Evolutionary conservation across 2,113 vertebrate species (phyloP), one percentile per base, ranked within the genome.

Genomic region (Halichoeres trimaculatus): DNA sequence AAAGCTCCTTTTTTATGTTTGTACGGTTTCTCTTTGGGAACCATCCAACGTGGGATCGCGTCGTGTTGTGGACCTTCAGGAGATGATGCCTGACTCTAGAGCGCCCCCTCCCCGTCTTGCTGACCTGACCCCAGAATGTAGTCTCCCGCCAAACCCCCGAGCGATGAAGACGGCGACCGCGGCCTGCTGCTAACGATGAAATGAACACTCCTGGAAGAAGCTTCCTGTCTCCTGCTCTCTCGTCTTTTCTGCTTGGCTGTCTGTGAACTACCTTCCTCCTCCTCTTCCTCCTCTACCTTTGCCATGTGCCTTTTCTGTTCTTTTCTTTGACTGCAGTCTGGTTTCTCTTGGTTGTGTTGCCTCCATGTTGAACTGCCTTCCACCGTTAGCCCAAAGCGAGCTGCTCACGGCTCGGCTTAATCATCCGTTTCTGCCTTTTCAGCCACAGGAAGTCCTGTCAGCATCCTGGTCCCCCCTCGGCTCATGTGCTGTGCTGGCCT

Each of bases 51-150:
- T 20, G 56, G 63, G 77, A 73, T 38, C 1, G 48, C 38, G 55
- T 80, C 12, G 10, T 62, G 81, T 90, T 71, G 86, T 90, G 89
- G 92, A 91, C 78, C 84, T 83, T 78, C 78, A 78, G 81, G 70
- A 80, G 64, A 71, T 57, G 75, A 82, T 40, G 48, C 59, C 74
- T 55, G 74, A 61, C 79, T 81, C 77, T 80, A 47, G 50, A 72
- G 74, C 57, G 70, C 61, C 78, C 1, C 14, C 40, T 30, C 23
- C 48, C n/a, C 35, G 19, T 68, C 72, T 63, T 65, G 59, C 80
- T 74, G 81, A 91, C 84, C 84, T 38, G 90, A 91, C 86, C 80
- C 88, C 88, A 76, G 93, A 93, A 86, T 88, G 90, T 94, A 93
- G 72, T 83, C 65, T 85, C 76, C 81, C 83, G 72, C 82, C 76